Base-by-base conservation (phyloP, 2,888 invertebrate genomes). In the Nephrotoma flavescens region DNA sequence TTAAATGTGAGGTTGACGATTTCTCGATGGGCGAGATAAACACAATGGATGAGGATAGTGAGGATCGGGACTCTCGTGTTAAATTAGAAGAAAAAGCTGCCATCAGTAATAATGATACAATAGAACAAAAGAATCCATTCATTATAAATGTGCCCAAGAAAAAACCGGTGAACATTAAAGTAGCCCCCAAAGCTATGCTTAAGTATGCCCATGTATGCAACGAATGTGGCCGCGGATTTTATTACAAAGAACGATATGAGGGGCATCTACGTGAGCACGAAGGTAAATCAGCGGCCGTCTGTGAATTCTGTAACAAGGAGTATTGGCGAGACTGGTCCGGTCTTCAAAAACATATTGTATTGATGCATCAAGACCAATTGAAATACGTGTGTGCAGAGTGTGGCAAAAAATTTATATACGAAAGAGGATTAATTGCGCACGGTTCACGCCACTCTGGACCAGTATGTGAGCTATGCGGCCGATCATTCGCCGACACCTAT, bases 181-280 rank as follows among this genome's bases (percentile, higher is more conserved):
- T 31, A 31, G 31, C 31, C 31, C 31, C 31, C 31, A 71, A 71
- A 71, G 31, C 31, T n/a, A 19, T 0, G 19, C 19, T 19, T 19
- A 19, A 19, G 19, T 86, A 71, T 42, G 57, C 86, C 6, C 71
- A 41, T 86, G 7, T 7, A n/a, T 86, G 86, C 42, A 6, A 71
- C 1, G 5, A 15, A 5, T 86, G 86, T 42, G 41, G 57, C 3
- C 57, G 57, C 42, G 86, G 86, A 11, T 86, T 86, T 57, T 6
- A 41, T 1, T 86, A 86, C 15, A 12, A 44, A 6, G 86, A 86
- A 71, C 52, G 86, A 15, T 86, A 42, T 12, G 86, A 86, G 6
- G 86, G 86, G 6, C 86, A 86, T 42, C 12, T 86, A n/a, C 15
- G 86, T 9, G 86, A 52, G 15, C 86, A 86, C 7, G 86, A 86